A percentile compares a stretch with the other conserved stretches of the same genome.
These are phyloP conservation scores for Drosophila pectinifera DNA, from an alignment of 1,140 invertebrate genomes.

Conservation along the genomic window DNA sequence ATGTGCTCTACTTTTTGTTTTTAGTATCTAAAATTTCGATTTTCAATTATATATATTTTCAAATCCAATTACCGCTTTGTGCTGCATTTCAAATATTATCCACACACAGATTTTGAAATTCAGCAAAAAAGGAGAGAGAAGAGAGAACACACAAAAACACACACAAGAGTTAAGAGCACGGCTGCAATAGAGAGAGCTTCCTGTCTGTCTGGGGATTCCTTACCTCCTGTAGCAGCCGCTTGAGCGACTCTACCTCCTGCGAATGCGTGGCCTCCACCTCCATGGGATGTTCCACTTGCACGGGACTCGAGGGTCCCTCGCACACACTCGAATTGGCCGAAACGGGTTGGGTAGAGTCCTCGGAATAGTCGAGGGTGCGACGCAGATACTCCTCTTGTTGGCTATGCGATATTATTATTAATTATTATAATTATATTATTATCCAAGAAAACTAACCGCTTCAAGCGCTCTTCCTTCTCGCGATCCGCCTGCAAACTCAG, in stretches of 20 bases:
- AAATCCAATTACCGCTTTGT: constrained; percentile 84
- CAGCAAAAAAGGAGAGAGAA: constrained; percentile 72
- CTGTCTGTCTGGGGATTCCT: constrained; percentile 17
- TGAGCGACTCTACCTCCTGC: constrained; percentile 88
- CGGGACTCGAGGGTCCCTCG: constrained; percentile 87
- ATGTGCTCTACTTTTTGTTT: constrained; percentile 64
- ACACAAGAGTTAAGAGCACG: constrained; percentile 56
- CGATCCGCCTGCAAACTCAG: constrained; percentile 96
- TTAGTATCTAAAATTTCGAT: constrained; percentile 44
- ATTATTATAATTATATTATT: no score
- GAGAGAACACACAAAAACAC: constrained; percentile 67
- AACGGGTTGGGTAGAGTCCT: constrained; percentile 85
- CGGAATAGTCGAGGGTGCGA: constrained; percentile 84
- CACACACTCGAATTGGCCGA: constrained; percentile 87
- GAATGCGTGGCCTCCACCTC: constrained; percentile 85
- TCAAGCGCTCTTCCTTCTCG: constrained; percentile 91
- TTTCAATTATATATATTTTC: constrained; percentile 49
- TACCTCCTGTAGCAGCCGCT: constrained; percentile 91
- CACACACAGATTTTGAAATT: constrained; percentile 85
- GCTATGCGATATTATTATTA: constrained; percentile 30
- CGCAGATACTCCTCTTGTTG: constrained; percentile 85
- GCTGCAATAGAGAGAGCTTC: constrained; percentile 17
- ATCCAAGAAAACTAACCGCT: constrained; percentile 56
- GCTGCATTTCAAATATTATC: constrained; percentile 77
- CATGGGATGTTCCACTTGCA: constrained; percentile 86